Conservation (phyloP, 2,797 vertebrate genomes). For the Alexandromys oeconomus region DNA sequence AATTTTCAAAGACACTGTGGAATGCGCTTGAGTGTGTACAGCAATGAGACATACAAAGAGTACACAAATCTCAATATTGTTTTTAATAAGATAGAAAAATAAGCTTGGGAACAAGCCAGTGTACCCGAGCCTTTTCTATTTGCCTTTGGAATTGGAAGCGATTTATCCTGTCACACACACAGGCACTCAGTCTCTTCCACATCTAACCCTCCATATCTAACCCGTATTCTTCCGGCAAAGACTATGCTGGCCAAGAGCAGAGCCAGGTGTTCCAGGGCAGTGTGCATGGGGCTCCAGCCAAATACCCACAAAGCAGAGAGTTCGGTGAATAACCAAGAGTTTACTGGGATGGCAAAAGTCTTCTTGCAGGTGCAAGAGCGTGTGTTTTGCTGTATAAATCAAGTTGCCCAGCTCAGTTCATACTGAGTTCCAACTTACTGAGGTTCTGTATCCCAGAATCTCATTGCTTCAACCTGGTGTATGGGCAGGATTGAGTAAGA, state of each 20-base stretch:
- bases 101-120: background rate
- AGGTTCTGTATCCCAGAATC: background rate
- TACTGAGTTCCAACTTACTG: background rate
- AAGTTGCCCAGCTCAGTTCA: background rate
- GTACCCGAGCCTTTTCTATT: background rate
- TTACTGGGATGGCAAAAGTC: constrained; percentile 47
- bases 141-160: background rate
- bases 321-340: constrained; percentile 53
- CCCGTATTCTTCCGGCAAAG: constrained; percentile 30
- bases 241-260: background rate
- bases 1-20: constrained; percentile 7
- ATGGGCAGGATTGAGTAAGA: background rate
- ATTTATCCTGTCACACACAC: background rate
- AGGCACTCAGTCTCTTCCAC: no score
- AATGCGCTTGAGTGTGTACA: background rate
- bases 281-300: constrained; percentile 45
- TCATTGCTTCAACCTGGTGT: background rate
- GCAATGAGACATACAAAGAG: background rate
- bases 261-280: constrained; percentile 66
- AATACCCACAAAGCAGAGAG: constrained; percentile 41
- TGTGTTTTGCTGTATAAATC: background rate
- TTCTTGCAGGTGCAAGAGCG: constrained; percentile 38
- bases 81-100: background rate
- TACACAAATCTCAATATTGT: background rate
- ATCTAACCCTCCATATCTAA: background rate